These are phyloP conservation scores for Scaptomyza graminum DNA, from an alignment of 1,140 invertebrate species.

Conservation along the genomic window DNA sequence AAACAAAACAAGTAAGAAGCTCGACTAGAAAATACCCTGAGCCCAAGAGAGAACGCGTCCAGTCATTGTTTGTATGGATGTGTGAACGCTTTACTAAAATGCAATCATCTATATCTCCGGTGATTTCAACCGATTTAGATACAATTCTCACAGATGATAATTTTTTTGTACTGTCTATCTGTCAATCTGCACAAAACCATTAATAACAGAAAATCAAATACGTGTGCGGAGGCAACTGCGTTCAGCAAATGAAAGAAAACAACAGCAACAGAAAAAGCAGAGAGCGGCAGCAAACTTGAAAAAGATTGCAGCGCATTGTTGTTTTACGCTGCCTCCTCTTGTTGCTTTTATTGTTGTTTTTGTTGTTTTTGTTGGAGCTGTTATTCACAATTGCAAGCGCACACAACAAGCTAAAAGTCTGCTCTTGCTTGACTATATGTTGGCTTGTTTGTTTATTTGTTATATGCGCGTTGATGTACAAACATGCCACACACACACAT, in stretches of 20 bases:
- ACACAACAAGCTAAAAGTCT: constrained; percentile 60
- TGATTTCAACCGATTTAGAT: too few species aligned
- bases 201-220: constrained; percentile 53
- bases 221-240: constrained; percentile 33
- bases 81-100: too few species aligned
- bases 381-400: constrained; percentile 63
- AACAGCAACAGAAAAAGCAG: constrained; percentile 20
- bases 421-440: constrained; percentile 38
- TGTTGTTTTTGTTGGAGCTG: constrained; percentile 43
- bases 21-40: too few species aligned
- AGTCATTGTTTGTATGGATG: too few species aligned
- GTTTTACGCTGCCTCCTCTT: constrained; percentile 41
- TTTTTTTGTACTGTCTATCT: too few species aligned
- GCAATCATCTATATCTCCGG: too few species aligned
- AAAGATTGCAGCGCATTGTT: constrained; percentile 66
- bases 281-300: constrained; percentile 39
- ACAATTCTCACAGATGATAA: too few species aligned
- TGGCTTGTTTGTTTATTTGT: constrained; percentile 59
- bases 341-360: constrained; percentile 30
- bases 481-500: constrained; percentile 53
- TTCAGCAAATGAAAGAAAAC: constrained; percentile 41
- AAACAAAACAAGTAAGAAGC: not conserved
- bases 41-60: too few species aligned
- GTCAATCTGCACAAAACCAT: too few species aligned
- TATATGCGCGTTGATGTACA: constrained; percentile 64